phyloP scores from a whole-genome alignment of 2,797 vertebrate species.

The Typhlichthys subterraneus region DNA sequence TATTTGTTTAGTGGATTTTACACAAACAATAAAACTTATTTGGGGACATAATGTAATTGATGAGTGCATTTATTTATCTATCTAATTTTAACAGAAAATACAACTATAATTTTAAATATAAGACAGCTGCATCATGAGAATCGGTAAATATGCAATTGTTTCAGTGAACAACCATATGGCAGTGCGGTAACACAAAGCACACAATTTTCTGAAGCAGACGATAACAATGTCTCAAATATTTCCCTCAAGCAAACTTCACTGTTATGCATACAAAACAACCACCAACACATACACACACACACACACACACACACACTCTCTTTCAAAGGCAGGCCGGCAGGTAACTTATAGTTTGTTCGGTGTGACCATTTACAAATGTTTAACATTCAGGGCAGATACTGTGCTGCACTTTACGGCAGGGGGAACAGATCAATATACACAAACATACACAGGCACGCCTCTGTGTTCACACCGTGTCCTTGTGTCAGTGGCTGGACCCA shows the following conservation, averaged over 20 bases:
- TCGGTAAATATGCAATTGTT: too few relatives aligned
- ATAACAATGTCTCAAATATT: too few relatives aligned
- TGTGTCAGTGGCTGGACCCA: conserved; percentile 2
- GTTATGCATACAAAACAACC: neutral
- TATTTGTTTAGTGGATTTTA: too few relatives aligned
- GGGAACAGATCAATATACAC: conserved; percentile 6
- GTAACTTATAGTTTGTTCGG: too few relatives aligned
- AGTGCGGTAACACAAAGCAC: neutral
- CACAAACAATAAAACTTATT: too few relatives aligned
- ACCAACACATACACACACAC: neutral
- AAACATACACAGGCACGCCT: conserved; percentile 10
- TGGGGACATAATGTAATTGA: too few relatives aligned
- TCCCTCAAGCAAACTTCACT: neutral
- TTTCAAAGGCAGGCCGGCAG: neutral
- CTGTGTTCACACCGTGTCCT: neutral
- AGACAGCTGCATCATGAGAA: too few relatives aligned
- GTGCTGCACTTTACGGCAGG: conserved; percentile 11
- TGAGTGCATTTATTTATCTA: too few relatives aligned
- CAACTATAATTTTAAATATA: too few relatives aligned
- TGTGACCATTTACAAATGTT: conserved; percentile 21
- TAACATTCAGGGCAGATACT: conserved; percentile 18
- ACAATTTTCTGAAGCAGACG: neutral
- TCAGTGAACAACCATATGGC: neutral
- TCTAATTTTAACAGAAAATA: too few relatives aligned
- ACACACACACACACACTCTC: conserved; percentile 1